Percentiles rank a stretch among this genome's conserved stretches.
Evolutionary conservation across 2,113 vertebrate species (phyloP).

Genomic region (Hypanus sabinus): DNA sequence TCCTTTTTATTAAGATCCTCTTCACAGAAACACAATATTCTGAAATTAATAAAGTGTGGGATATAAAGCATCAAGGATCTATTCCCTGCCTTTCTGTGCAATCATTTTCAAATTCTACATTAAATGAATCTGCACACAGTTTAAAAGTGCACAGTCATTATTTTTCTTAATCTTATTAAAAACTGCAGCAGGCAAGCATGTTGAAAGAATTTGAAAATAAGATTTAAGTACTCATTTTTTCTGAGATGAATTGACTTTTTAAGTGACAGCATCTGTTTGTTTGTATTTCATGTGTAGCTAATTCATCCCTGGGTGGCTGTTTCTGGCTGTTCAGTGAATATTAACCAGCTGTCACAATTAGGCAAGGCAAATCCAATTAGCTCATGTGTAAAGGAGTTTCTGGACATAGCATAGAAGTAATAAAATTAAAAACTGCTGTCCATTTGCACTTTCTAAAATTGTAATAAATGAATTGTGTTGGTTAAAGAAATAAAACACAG

Average conservation of each 20-base stretch:
- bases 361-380: slow-evolving; percentile 48
- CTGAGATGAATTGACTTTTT: slow-evolving; percentile 53
- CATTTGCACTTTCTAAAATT: slow-evolving; percentile 31
- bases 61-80: slow-evolving; percentile 12
- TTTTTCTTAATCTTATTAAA: slow-evolving; percentile 50
- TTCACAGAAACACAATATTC: slow-evolving; percentile 10
- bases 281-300: slow-evolving; percentile 61
- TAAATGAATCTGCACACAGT: neutral
- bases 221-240: slow-evolving; percentile 54
- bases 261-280: slow-evolving; percentile 66
- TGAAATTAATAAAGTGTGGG: slow-evolving; percentile 13
- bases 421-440: slow-evolving; percentile 48
- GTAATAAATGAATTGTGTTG: neutral
- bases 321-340: slow-evolving; percentile 47
- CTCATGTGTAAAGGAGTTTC: slow-evolving; percentile 60
- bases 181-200: slow-evolving; percentile 46
- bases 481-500: neutral
- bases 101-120: slow-evolving; percentile 20
- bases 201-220: slow-evolving; percentile 48
- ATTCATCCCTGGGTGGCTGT: slow-evolving; percentile 59
- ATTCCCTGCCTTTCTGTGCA: neutral
- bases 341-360: slow-evolving; percentile 63
- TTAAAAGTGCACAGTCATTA: slow-evolving; percentile 8
- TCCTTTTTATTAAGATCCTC: neutral
- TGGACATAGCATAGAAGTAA: slow-evolving; percentile 47